Evolutionary conservation across 2,797 vertebrate genomes (phyloP), one percentile per base, ranked within the genome.

Genomic region (Numenius phaeopus): DNA sequence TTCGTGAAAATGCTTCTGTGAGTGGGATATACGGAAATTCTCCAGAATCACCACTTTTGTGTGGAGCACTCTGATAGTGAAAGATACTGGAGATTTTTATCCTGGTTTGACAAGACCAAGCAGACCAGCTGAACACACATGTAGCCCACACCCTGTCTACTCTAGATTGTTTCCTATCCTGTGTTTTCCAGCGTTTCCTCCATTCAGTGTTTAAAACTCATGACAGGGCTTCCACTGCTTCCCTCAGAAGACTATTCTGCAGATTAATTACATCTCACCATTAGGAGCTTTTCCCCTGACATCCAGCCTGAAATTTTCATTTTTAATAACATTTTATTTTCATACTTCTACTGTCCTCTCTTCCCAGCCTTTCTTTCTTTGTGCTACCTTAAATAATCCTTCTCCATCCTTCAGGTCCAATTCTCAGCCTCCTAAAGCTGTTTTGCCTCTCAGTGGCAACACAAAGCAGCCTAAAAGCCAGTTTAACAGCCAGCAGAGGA

Each of bases 1-100:
- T 94, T 73, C 13, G 20, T 82, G 65, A 95, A 97, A 97, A 89
- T 61, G 70, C 39, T 71, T 83, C 67, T 87, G 72, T 83, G 87
- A 87, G 39, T 11, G 5, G 96, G 90, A 88, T 21, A n/a, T 91
- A 92, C 2, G 0, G 40, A 87, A 81, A 57, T 69, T 50, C 58
- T 78, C 30, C 22, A 80, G 47, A 67, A 78, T 49, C 42, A 52
- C n/a, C 44, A 55, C 47, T 42, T 66, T 37, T 46, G 26, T 46
- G 29, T 49, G 37, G 10, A 73, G 10, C 3, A 23, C 46, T 44
- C 50, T 29, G 73, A 75, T n/a, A 95, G 77, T 30, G 50, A 40
- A 82, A 96, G 64, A 87, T 49, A 64, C 10, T 16, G n/a, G 32
- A 59, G 55, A 64, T 64, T 75, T 88, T 82, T 80, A 59, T 76